Base-by-base conservation (phyloP, 2,113 vertebrate species). In the Anarhynchus alexandrinus region DNA sequence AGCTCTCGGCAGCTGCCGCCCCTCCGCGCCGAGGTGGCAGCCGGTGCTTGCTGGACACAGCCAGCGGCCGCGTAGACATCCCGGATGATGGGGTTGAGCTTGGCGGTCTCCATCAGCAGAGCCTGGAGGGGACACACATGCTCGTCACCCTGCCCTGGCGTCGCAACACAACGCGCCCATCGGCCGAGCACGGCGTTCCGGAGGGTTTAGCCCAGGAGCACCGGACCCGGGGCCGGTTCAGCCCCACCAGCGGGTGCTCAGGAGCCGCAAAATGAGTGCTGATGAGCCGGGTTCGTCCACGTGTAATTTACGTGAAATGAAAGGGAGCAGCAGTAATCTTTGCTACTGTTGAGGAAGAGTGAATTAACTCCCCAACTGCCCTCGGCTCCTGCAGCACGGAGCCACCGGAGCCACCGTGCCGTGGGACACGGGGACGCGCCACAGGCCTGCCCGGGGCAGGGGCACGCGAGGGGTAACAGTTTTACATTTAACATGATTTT, bases 21-120 rank as follows among this genome's bases (percentile, higher is more conserved):
- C 47, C 93, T 96, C n/a, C 97, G 98, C 1, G 77, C 94, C 4
- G 97, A 65, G 51, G 95, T 52, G 10, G 92, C 72, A 2, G 90
- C 90, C 15, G 79, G 14, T 2, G 94, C 82, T 49, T 88, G 74
- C 72, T 97, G 98, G 69, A 94, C 93, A 10, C 95, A 95, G 43
- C 95, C 94, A 5, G 94, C 51, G 20, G 95, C 91, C 7, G 89
- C 82, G 62, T 96, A 98, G 92, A 98, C 97, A 51, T 97, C 97
- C 61, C 94, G 97, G 62, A 95, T 86, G 73, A 97, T 96, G 67
- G 98, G 95, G 74, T 95, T 97, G 94, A 98, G 97, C 97, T 98
- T 97, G 85, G 97, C 54, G 67, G 80, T 97, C 97, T 98, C 98
- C 98, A 98, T 98, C 90, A 58, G 97, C 91, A 76, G 89, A 88